Percentiles rank a stretch among this genome's conserved stretches.
Conservation (phyloP, 2,113 vertebrate species). For the Cavia aperea region DNA sequence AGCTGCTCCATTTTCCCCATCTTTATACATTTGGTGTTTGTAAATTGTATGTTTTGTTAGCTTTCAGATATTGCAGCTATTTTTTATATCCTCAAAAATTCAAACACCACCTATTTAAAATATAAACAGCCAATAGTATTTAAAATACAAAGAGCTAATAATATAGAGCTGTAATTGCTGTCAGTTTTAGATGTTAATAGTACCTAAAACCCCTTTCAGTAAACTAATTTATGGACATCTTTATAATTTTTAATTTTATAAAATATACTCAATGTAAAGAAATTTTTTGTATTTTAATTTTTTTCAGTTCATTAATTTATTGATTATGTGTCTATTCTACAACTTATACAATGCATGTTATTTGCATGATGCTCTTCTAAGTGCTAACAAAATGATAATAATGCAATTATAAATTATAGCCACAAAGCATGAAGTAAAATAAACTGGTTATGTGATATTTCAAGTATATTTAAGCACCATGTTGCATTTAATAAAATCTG, state of each 20-base stretch:
- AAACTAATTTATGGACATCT: neutral
- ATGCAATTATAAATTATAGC: neutral
- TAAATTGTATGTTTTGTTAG: neutral
- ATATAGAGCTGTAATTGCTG: neutral
- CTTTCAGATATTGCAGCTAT: neutral
- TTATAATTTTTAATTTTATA: neutral
- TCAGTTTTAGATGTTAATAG: neutral
- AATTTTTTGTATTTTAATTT: neutral
- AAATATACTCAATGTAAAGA: neutral
- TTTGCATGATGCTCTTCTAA: neutral
- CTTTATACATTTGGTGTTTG: neutral
- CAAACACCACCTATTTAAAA: neutral
- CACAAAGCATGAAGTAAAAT: neutral
- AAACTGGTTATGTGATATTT: neutral
- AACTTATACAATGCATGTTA: neutral
- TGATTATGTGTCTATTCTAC: neutral
- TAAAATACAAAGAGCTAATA: neutral
- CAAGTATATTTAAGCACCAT: neutral
- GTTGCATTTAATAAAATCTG: neutral
- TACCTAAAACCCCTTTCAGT: neutral
- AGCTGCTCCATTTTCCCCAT: neutral
- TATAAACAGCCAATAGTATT: neutral
- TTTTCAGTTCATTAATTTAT: neutral
- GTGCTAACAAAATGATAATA: neutral
- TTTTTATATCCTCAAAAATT: neutral